A percentile compares a stretch with the other conserved stretches of the same genome.
Evolutionary conservation across 35 echinoderm and acorn worm genomes (phyloP).

Genomic region (Apostichopus parvimensis): DNA sequence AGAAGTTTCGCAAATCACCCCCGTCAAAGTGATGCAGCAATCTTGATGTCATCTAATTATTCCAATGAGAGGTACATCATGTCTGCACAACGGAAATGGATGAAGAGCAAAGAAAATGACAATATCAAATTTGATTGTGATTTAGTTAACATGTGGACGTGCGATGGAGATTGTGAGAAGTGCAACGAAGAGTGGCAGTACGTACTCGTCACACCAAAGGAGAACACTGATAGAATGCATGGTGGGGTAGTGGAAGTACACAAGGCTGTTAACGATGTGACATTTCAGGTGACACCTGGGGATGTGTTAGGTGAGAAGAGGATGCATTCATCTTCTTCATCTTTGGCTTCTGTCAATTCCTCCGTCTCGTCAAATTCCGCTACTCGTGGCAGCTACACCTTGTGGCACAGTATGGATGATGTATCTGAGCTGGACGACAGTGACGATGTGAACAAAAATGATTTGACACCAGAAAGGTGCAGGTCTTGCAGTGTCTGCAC

Average conservation of each 20-base stretch:
- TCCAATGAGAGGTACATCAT: neutral
- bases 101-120: neutral
- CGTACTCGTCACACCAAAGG: neutral
- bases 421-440: neutral
- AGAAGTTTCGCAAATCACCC: too few species aligned
- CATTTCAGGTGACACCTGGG: neutral
- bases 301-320: neutral
- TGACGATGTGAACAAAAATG: neutral
- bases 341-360: neutral
- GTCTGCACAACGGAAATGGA: neutral
- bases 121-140: neutral
- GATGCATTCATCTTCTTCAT: slow-evolving; percentile 11
- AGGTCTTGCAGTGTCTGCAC: neutral
- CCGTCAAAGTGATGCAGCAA: neutral
- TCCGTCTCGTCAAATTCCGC: neutral
- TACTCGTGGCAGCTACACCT: slow-evolving; percentile 9
- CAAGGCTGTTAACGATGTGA: neutral
- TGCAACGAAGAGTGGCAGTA: neutral
- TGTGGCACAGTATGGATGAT: slow-evolving; percentile 7
- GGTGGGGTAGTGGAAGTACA: neutral
- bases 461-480: neutral
- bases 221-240: neutral
- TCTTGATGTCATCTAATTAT: neutral
- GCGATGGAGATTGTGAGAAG: neutral
- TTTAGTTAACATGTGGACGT: neutral